Evolutionary conservation across 2,888 invertebrate species (phyloP), one percentile per base, ranked within the genome.

Genomic region (Gastracanthus pulcherrimus): DNA sequence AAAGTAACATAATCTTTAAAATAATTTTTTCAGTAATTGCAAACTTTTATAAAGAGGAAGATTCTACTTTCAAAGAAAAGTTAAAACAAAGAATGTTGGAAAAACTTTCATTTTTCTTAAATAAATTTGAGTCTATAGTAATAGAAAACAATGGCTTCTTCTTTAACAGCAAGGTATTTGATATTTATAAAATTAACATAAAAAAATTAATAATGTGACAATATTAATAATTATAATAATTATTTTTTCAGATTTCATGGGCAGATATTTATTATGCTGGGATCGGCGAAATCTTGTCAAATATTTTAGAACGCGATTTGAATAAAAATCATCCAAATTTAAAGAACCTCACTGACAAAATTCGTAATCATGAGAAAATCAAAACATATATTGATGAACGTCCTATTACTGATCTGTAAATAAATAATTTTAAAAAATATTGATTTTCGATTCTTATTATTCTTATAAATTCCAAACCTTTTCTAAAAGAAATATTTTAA

Each of bases 231-330:
- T n/a, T 16, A 81, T 79, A 34, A 34, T 23, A 3, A 62, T 51
- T 23, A 34, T 82, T 29, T 78, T 89, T 88, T 23, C 88, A 93
- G 93, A 82, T 92, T n/a, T 92, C 93, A 0, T 93, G 92, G 92
- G 92, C 88, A 0, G 93, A 93, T 80, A 89, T 93, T 79, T 64
- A 90, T 19, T 92, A 92, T 81, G 87, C 92, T 0, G 92, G 92
- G 0, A 83, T 91, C 69, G 87, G 84, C 45, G 92, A 92, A 6
- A 90, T 91, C 81, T 19, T 92, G 48, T 90, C 91, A 31, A 75
- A 78, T 19, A 78, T 88, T 3, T 4, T 89, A 26, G 87, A 78
- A 0, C 48, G 83, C 1, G 90, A 92, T 58, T 76, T 92, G 0
- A 92, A 92, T 82, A 83, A 88, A 55, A 89, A 92, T 85, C 91